These are phyloP conservation scores for Polyommatus icarus DNA, from an alignment of 2,888 invertebrate genomes.

Conservation along the genomic window DNA sequence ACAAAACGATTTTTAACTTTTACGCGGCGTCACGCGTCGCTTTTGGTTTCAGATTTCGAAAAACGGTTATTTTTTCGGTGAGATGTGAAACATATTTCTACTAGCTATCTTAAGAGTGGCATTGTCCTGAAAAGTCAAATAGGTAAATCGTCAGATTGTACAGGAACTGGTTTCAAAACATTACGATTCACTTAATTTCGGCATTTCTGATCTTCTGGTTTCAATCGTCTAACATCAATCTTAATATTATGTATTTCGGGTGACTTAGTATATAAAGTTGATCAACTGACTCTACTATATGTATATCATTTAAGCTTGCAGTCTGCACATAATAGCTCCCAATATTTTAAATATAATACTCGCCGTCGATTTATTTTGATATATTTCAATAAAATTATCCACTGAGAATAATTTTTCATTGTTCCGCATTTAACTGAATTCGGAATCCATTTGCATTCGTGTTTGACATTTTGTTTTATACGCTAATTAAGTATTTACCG, in stretches of 20 bases:
- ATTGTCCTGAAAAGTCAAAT: too few relatives aligned
- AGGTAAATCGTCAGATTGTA: too few relatives aligned
- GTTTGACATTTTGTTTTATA: conserved; percentile 29
- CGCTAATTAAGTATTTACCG: conserved; percentile 25
- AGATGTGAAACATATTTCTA: too few relatives aligned
- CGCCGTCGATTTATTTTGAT: conserved; percentile 25
- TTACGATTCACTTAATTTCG: too few relatives aligned
- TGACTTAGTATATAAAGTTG: neutral
- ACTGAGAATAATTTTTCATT: conserved; percentile 29
- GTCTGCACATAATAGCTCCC: conserved; percentile 29
- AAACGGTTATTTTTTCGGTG: too few relatives aligned
- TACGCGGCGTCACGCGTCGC: too few relatives aligned
- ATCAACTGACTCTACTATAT: neutral
- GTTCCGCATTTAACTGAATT: conserved; percentile 30
- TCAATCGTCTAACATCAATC: neutral
- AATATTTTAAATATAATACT: conserved; percentile 31
- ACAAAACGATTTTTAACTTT: too few relatives aligned
- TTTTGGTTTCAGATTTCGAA: too few relatives aligned
- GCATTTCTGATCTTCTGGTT: too few relatives aligned
- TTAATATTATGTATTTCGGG: neutral
- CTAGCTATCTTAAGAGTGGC: too few relatives aligned
- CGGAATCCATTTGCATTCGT: conserved; percentile 24
- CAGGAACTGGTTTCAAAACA: too few relatives aligned
- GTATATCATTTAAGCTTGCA: neutral
- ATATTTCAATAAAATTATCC: conserved; percentile 32